These are phyloP conservation scores for Pseudopleuronectes americanus DNA, from an alignment of 2,797 vertebrate genomes.

Conservation along the genomic window DNA sequence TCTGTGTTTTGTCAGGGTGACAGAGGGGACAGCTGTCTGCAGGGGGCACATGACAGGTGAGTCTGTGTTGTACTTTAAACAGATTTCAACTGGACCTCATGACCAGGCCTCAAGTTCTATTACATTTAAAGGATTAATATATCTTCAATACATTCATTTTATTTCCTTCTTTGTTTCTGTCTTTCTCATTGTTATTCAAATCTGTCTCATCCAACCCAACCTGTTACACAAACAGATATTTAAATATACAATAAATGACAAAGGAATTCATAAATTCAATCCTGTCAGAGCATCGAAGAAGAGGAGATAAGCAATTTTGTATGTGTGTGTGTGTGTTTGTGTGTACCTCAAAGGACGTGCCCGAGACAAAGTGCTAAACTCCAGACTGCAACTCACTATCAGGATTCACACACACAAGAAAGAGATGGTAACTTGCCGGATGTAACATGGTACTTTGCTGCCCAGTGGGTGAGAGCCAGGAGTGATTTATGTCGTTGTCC, in stretches of 20 bases:
- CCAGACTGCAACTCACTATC: no score
- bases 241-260: constrained; percentile 3
- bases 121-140: no score
- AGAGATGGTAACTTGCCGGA: not conserved
- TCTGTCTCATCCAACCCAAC: no score
- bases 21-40: constrained; percentile 42
- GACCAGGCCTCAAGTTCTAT: no score
- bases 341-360: constrained; percentile 14
- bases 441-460: not conserved
- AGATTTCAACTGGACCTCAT: no score
- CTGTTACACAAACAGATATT: not conserved
- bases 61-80: no score
- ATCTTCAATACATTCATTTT: no score
- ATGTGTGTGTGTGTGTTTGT: constrained; percentile 10
- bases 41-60: constrained; percentile 7
- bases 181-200: no score
- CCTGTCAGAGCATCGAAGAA: constrained; percentile 29
- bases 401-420: not conserved
- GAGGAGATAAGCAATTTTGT: constrained; percentile 47
- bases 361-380: no score
- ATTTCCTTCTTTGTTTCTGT: no score
- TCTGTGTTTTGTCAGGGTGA: constrained; percentile 40
- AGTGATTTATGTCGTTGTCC: not conserved
- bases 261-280: constrained; percentile 24
- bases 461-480: not conserved